Percentiles rank a stretch among this genome's conserved stretches.
These are phyloP conservation scores for Urechis unicinctus DNA, from an alignment of 2,888 invertebrate species.

Conservation along the genomic window DNA sequence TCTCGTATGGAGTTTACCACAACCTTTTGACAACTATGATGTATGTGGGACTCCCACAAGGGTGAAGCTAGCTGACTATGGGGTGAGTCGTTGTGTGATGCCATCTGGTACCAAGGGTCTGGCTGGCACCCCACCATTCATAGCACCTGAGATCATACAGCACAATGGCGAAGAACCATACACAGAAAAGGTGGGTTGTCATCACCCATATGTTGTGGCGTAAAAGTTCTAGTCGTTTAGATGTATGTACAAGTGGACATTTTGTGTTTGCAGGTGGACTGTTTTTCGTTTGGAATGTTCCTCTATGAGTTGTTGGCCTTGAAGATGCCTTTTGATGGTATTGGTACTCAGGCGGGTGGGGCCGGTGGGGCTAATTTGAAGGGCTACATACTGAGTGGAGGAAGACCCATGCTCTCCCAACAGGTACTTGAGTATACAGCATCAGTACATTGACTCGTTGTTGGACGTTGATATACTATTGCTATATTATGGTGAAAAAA, in stretches of 20 bases:
- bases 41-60: constrained; percentile 45
- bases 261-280: constrained; percentile 70
- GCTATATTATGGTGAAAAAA: no score
- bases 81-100: constrained; percentile 62
- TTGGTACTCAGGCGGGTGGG: constrained; percentile 13
- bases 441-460: constrained; percentile 88
- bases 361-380: constrained; percentile 82
- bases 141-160: constrained; percentile 97
- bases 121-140: constrained; percentile 92
- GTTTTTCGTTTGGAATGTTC: constrained; percentile 98
- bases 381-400: constrained; percentile 91
- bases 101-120: constrained; percentile 82
- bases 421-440: constrained; percentile 50
- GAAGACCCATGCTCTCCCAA: constrained; percentile 78
- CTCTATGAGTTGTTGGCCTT: constrained; percentile 90
- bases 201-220: no score
- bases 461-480: constrained; percentile 94
- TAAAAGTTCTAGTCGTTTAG: no score
- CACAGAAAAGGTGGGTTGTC: constrained; percentile 73
- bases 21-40: constrained; percentile 65
- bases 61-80: constrained; percentile 95
- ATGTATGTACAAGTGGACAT: no score
- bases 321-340: constrained; percentile 79
- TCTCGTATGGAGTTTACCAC: constrained; percentile 92
- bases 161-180: constrained; percentile 99